These are phyloP conservation scores for Pampusana beccarii DNA, from an alignment of 2,113 vertebrate species.

Conservation along the genomic window DNA sequence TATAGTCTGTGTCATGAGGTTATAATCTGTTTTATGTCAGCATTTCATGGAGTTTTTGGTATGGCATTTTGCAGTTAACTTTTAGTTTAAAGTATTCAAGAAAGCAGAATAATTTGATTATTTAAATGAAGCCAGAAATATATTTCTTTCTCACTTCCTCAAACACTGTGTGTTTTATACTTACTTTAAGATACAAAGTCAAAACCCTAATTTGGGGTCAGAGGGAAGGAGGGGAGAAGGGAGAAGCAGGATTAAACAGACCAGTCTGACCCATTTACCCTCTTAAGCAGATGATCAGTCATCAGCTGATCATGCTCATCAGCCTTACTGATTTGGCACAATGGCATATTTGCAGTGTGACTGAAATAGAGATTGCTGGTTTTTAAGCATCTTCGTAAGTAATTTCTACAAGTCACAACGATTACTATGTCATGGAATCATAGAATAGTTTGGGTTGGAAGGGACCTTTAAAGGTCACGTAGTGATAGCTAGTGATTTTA, in stretches of 20 bases:
- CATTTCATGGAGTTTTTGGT: background rate
- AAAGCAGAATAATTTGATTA: background rate
- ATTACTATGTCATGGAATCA: background rate
- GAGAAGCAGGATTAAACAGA: constrained; percentile 9
- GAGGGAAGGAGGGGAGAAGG: background rate
- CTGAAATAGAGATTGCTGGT: background rate
- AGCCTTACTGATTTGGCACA: constrained; percentile 26
- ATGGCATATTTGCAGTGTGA: background rate
- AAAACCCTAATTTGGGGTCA: background rate
- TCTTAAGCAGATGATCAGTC: constrained; percentile 58
- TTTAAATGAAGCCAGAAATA: background rate
- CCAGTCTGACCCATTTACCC: constrained; percentile 48
- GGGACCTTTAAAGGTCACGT: no score
- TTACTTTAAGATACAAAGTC: background rate
- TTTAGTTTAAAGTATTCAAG: background rate
- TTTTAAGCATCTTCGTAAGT: background rate
- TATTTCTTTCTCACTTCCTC: background rate
- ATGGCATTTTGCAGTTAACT: background rate
- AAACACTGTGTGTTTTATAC: background rate
- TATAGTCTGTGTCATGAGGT: background rate
- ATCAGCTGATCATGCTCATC: constrained; percentile 30
- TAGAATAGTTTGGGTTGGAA: no score
- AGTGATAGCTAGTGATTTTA: background rate
- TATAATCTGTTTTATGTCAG: background rate
- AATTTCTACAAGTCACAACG: background rate